phyloP scores from a whole-genome alignment of 2,113 vertebrate species.

The Cacatua alba region DNA sequence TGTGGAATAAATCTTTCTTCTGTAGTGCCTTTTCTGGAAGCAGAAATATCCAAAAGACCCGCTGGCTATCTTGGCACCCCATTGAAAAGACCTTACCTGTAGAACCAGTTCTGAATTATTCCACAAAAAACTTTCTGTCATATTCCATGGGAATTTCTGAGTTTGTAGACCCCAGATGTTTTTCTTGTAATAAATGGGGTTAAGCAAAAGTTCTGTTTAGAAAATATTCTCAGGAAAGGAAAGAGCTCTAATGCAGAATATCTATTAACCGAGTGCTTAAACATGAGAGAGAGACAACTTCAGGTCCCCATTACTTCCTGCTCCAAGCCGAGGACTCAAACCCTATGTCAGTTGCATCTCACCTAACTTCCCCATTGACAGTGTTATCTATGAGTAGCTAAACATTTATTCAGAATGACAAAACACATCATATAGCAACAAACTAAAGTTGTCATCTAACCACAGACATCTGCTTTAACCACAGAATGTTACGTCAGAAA shows the following conservation, averaged over 20 bases:
- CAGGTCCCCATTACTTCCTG: background rate
- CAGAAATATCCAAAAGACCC: background rate
- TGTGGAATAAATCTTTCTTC: background rate
- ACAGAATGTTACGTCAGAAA: background rate
- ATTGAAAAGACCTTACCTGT: background rate
- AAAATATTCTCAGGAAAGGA: background rate
- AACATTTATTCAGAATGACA: background rate
- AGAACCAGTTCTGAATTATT: background rate
- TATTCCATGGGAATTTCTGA: background rate
- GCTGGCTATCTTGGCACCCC: background rate
- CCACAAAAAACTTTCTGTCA: background rate
- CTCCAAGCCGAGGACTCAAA: background rate
- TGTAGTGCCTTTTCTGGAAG: background rate
- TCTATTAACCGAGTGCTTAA: background rate
- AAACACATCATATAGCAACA: background rate
- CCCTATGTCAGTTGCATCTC: background rate
- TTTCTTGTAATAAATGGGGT: background rate
- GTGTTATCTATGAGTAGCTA: background rate
- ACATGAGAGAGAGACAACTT: background rate
- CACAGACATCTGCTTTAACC: background rate
- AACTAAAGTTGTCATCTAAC: background rate
- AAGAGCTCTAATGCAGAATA: background rate
- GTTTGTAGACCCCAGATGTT: background rate
- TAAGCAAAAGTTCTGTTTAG: background rate
- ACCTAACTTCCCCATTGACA: background rate